Evolutionary conservation across 2,113 vertebrate species (phyloP).

Genomic region (Xiphias gladius): DNA sequence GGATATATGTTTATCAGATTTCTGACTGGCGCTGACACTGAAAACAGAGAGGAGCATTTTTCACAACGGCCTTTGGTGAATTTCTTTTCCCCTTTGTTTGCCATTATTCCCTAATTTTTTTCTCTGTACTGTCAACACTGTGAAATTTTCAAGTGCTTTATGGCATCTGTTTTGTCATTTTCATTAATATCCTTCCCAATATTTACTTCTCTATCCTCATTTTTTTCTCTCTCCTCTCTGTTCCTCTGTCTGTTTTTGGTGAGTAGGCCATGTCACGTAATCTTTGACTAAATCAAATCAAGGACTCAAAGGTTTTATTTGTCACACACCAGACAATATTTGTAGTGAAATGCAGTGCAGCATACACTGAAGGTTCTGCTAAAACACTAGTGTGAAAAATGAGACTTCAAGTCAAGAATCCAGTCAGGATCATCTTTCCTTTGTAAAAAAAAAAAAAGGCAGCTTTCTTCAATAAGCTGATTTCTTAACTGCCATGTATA

Average conservation of each 20-base stretch:
- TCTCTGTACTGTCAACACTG: neutral
- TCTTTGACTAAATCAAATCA: conserved; percentile 26
- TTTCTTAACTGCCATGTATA: conserved; percentile 8
- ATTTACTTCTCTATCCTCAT: conserved; percentile 2
- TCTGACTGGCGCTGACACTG: conserved; percentile 35
- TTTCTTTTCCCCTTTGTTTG: conserved; percentile 32
- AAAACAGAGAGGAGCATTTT: conserved; percentile 36
- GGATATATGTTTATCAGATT: conserved; percentile 71
- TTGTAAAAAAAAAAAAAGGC: neutral
- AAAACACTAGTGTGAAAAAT: neutral
- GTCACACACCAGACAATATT: neutral
- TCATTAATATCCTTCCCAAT: neutral
- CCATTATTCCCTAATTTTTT: conserved; percentile 10
- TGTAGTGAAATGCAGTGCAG: neutral
- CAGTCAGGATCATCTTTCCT: neutral
- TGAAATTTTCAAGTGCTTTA: neutral
- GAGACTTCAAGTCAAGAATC: neutral
- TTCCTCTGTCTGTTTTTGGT: conserved; percentile 10
- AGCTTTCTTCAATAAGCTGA: conserved; percentile 6
- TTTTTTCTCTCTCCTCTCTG: neutral
- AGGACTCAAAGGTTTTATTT: neutral
- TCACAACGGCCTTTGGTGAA: conserved; percentile 37
- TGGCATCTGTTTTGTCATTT: conserved; percentile 16
- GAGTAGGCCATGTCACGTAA: neutral
- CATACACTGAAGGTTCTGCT: neutral